Evolutionary conservation across 1,140 invertebrate genomes (phyloP), one percentile per base, ranked within the genome.

Genomic region (Drosophila repletoides): DNA sequence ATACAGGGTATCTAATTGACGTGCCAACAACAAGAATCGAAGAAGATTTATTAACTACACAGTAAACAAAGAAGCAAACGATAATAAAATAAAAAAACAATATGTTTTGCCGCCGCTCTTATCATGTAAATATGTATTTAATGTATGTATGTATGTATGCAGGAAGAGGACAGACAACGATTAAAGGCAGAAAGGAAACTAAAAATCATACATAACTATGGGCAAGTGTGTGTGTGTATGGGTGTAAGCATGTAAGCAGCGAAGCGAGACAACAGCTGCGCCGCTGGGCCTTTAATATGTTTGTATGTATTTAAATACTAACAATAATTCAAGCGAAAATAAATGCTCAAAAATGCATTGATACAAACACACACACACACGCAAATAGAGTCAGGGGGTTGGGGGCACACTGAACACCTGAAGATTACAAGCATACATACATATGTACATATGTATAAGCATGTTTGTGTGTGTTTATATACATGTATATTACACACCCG

Each of bases 261-360:
- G 66, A 70, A 49, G 66, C 70, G 70, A 59, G 41, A 73, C 46
- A 70, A 70, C 67, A 70, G 61, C 46, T 66, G 63, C 63, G 36
- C 17, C 22, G 21, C 5, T 26, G 21, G 5, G 22, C 29, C 10
- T 10, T 4, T 4, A 49, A 43, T 24, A 19, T 43, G 5, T 22
- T 6, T 29, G n/a, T 10, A 15, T 14, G 14, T 22, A 56, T 5
- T 5, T 24, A 26, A 29, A 19, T 46, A 26, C 43, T 69, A 61
- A 60, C 43, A 70, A 65, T 74, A 70, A 70, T 55, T 56, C 61
- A 65, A 48, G 52, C 45, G 29, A 41, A n/a, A 49, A 68, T 33
- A 53, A 68, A 48, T 63, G 6, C 33, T 7, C 22, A 48, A 59
- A 41, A 76, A 70, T 79, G 51, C 58, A 73, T 46, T 71, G 51